Conservation (phyloP, 2,113 vertebrate species). For the Cryptotis parvus region DNA sequence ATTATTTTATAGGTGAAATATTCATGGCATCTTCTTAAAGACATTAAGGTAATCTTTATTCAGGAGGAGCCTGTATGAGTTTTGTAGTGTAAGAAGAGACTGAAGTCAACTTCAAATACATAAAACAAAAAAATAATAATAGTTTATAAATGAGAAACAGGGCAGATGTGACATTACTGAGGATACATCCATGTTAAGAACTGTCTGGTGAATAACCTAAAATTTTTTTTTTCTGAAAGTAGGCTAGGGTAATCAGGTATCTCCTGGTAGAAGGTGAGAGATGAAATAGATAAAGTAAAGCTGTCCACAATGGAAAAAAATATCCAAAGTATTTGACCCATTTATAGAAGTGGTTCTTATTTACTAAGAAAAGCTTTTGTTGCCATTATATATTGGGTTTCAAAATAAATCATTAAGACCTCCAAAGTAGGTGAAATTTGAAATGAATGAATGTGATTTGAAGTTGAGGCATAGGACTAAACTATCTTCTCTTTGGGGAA, state of each 20-base stretch:
- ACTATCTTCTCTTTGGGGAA: not conserved
- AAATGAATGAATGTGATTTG: not conserved
- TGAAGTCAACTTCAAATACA: not conserved
- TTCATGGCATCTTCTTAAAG: not conserved
- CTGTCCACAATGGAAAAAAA: too few species aligned
- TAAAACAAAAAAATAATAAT: not conserved
- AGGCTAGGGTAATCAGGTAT: not conserved
- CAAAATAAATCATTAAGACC: not conserved
- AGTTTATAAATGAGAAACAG: not conserved
- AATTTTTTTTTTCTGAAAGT: not conserved
- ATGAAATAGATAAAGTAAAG: not conserved
- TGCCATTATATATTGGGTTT: not conserved
- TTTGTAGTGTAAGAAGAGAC: not conserved
- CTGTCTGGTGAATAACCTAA: not conserved
- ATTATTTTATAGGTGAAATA: not conserved
- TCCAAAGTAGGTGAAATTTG: not conserved
- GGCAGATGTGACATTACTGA: not conserved
- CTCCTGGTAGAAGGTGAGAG: not conserved
- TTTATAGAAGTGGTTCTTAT: not conserved
- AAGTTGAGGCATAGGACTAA: not conserved
- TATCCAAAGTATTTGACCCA: not conserved
- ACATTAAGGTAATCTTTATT: not conserved
- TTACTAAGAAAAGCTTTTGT: not conserved
- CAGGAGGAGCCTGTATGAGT: not conserved
- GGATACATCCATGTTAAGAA: not conserved